Base-by-base conservation (phyloP, 1,140 invertebrate species). In the Carposina sasakii region DNA sequence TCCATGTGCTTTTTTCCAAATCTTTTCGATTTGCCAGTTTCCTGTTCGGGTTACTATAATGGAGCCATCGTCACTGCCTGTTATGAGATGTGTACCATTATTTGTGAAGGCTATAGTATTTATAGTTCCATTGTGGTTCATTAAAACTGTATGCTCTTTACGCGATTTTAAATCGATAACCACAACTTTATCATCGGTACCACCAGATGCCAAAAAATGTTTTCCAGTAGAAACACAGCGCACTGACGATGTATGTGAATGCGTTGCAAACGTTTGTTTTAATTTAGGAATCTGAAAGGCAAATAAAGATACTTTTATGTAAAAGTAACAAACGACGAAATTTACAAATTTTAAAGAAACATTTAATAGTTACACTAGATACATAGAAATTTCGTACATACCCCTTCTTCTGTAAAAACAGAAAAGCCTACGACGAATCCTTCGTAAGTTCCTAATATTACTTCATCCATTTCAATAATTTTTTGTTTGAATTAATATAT, bases 181-280 rank as follows among this genome's bases (percentile, higher is more conserved):
- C 37, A 92, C 90, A 55, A 98, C 91, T 36, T 91, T 90, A 85
- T 98, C 96, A 86, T 98, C 96, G n/a, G 91, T 90, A 33, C 94
- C 92, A 8, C 95, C 95, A 16, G 94, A 96, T 10, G 94, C 95
- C 34, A 98, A 76, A 77, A 91, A 93, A 63, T 91, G 89, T 17
- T 88, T 90, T n/a, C 87, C 89, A 16, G 88, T 85, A 1, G 91
- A 88, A 2, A 97, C 66, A 60, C 89, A 89, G 60, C 93, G 88
- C 2, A 99, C 86, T 60, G 94, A 93, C 4, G 91, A 91, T 54
- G 88, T 86, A 74, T 98, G 96, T 16, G 91, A 93, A 67, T 96
- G 94, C 47, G 92, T 93, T 0, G 95, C 94, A 86, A 98, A 97
- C 54, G 89, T 94, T 68, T 92, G 91, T 48, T 87, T 53, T 89